A percentile compares a stretch with the other conserved stretches of the same genome.
phyloP scores from a whole-genome alignment of 2,797 vertebrate species.

The Agapornis canus region DNA sequence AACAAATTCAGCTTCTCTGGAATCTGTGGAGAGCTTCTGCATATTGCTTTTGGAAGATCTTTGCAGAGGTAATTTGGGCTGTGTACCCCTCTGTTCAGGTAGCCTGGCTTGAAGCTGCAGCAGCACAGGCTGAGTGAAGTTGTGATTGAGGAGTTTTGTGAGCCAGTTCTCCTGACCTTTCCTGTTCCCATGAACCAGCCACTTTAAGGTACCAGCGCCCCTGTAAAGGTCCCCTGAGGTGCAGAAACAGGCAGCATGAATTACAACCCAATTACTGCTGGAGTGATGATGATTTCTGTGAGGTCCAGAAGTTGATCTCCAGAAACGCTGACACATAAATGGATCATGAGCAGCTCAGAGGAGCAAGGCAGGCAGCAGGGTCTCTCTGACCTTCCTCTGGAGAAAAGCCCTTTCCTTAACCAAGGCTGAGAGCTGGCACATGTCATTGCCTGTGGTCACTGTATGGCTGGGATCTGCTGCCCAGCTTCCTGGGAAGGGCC shows the following conservation, averaged over 20 bases:
- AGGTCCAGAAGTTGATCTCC: not conserved
- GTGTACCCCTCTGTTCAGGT: not conserved
- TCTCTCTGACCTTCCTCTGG: fast-evolving
- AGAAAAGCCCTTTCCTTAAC: not conserved
- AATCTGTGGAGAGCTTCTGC: not conserved
- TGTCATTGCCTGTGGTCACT: not conserved
- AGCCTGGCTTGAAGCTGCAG: not conserved
- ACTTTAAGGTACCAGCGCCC: not conserved
- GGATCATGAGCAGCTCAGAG: not conserved
- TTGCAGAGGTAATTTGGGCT: not conserved
- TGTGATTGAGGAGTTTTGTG: not conserved
- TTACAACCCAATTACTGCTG: not conserved
- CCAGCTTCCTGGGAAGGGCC: not conserved
- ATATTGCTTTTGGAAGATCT: not conserved
- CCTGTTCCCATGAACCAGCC: not conserved
- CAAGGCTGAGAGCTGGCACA: too few species aligned
- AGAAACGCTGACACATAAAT: not conserved
- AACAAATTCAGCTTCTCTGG: not conserved
- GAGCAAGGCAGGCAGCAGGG: fast-evolving
- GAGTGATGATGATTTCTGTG: not conserved
- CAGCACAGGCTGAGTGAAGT: not conserved
- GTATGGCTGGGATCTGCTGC: not conserved
- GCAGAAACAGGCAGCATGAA: fast-evolving
- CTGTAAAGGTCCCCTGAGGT: not conserved
- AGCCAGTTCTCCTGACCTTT: not conserved